Percentiles rank a stretch among this genome's conserved stretches.
phyloP scores from a whole-genome alignment of 1,140 invertebrate genomes.

The Dendrolimus kikuchii region DNA sequence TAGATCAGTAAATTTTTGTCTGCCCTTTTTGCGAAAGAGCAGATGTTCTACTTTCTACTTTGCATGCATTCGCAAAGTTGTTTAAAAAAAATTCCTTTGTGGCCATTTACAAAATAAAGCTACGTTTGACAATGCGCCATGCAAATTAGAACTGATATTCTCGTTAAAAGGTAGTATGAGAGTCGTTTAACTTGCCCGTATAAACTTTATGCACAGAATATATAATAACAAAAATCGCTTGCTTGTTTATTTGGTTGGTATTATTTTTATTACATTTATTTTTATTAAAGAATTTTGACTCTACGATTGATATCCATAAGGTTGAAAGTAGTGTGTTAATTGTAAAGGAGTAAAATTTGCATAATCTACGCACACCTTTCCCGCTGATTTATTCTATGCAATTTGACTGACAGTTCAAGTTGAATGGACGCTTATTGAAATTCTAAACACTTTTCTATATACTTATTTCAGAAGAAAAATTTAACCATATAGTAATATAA shows the following conservation, averaged over 20 bases:
- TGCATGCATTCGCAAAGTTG: slow-evolving; percentile 54
- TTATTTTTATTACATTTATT: no score
- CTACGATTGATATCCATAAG: neutral
- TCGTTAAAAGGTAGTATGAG: slow-evolving; percentile 15
- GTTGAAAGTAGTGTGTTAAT: neutral
- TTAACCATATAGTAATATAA: no score
- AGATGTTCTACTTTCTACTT: slow-evolving; percentile 62
- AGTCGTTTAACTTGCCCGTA: no score
- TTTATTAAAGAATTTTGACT: no score
- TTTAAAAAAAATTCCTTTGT: slow-evolving; percentile 69
- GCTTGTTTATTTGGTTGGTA: no score
- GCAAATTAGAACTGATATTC: slow-evolving; percentile 58
- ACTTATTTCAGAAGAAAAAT: no score
- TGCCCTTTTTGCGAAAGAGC: slow-evolving; percentile 26
- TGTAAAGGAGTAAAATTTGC: slow-evolving; percentile 39
- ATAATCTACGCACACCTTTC: slow-evolving; percentile 64
- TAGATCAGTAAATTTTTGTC: no score
- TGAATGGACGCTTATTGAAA: slow-evolving; percentile 22
- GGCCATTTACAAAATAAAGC: slow-evolving; percentile 65
- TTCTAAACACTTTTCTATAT: no score
- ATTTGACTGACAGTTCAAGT: slow-evolving; percentile 65
- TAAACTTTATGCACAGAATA: no score
- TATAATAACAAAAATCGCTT: no score
- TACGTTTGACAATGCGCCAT: slow-evolving; percentile 60
- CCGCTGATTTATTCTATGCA: slow-evolving; percentile 60